Base-by-base conservation (phyloP, 2,113 vertebrate species). In the Tamias sibiricus region DNA sequence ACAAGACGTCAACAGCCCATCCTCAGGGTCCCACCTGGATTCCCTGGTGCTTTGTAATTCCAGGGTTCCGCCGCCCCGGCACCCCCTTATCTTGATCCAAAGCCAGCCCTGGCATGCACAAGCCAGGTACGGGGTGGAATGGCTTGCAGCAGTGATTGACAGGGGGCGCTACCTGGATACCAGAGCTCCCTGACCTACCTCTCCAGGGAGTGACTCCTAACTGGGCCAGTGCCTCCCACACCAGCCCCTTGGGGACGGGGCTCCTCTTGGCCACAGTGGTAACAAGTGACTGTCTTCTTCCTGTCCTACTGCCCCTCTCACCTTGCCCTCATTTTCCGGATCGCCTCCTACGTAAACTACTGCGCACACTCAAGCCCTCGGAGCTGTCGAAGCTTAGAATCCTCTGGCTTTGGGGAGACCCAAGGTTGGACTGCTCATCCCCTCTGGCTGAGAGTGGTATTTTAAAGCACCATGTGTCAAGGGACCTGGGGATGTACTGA, bases 201-300 rank as follows among this genome's bases (percentile, higher is more conserved):
- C 76, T n/a, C 32, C 75, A n/a, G 76, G 11, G 28, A 64, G 11
- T 64, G 1, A 26, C 24, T 57, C 19, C 57, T 62, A 52, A 24
- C 9, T 22, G 22, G 24, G 24, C 6, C 14, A 62, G 28, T n/a
- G 75, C 11, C 8, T 32, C 32, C 32, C 75, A 35, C 22, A 6
- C 4, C 17, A 54, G 47, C 47, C 42, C 52, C 19, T 0, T 4
- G 2, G 74, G 44, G 47, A 44, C 4, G 30, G 26, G 20, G 9
- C 9, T 30, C 1, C 3, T 22, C 57, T 2, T 14, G 9, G 47
- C 72, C 32, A 13, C 4, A 0, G 14, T 19, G 62, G 54, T 20
- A 7, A 13, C 40, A 0, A 14, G 16, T 0, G 4, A 3, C 1
- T 22, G 5, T 37, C 4, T 86, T n/a, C 72, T 14, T 28, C 1